Conservation (phyloP, 2,888 invertebrate genomes). For the Apamea monoglypha region DNA sequence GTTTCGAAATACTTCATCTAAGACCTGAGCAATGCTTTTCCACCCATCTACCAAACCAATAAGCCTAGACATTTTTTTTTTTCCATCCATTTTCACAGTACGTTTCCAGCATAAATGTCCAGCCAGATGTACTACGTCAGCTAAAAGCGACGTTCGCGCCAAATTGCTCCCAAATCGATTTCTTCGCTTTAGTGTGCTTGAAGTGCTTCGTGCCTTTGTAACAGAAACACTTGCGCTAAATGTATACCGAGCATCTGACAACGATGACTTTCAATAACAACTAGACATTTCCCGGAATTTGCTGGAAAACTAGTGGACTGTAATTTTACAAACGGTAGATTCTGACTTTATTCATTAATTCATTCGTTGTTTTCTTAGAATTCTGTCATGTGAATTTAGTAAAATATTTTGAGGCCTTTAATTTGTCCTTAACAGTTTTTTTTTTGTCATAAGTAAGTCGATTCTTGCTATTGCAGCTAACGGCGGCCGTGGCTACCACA, state of each 20-base stretch:
- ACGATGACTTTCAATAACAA: constrained; percentile 6
- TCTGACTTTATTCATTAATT: not conserved
- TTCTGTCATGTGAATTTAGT: not conserved
- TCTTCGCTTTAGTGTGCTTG: constrained; percentile 39
- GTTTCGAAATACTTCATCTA: not conserved
- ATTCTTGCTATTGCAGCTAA: not conserved
- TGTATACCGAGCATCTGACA: constrained; percentile 27
- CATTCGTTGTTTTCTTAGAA: too few species aligned
- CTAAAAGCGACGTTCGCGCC: constrained; percentile 44
- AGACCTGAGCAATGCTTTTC: not conserved
- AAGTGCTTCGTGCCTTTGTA: constrained; percentile 31
- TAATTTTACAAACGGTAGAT: not conserved
- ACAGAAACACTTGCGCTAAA: constrained; percentile 37
- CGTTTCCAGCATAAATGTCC: constrained; percentile 40
- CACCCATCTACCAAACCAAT: not conserved
- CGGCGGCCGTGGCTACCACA: not conserved
- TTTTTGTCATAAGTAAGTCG: not conserved
- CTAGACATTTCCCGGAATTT: constrained; percentile 4
- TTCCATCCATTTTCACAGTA: constrained; percentile 33
- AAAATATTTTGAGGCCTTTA: too few species aligned
- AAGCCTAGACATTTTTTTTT: not conserved
- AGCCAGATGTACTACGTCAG: constrained; percentile 40
- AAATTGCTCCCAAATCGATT: constrained; percentile 52
- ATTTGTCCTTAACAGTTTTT: too few species aligned
- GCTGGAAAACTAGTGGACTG: not conserved